A percentile compares a stretch with the other conserved stretches of the same genome.
Conservation (phyloP, 2,797 vertebrate species). For the Gastrophryne carolinensis region DNA sequence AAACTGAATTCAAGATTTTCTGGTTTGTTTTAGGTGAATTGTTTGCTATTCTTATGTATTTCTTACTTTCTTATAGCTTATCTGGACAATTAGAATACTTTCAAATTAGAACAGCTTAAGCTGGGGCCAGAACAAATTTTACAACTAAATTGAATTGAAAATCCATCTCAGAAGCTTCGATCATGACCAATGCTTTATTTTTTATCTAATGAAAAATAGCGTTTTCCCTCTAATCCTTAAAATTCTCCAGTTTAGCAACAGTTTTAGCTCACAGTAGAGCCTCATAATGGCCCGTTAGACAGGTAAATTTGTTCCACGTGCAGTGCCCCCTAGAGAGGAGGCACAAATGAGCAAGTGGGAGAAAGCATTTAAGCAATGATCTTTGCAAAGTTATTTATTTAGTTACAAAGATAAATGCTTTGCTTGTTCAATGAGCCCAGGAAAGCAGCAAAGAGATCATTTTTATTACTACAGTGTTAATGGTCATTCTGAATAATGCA, state of each 20-base stretch:
- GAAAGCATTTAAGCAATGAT: constrained; percentile 33
- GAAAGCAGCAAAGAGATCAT: too few relatives aligned
- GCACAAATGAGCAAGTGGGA: constrained; percentile 27
- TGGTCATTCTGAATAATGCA: too few relatives aligned
- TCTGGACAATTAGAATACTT: too few relatives aligned
- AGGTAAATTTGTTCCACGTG: constrained; percentile 37
- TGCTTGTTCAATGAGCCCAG: constrained; percentile 1
- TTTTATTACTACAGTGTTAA: too few relatives aligned
- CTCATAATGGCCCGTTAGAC: constrained; percentile 40
- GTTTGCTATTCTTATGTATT: too few relatives aligned
- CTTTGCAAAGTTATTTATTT: constrained; percentile 35
- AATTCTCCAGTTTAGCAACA: constrained; percentile 9
- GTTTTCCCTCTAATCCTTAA: constrained; percentile 29
- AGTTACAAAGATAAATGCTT: constrained; percentile 21
- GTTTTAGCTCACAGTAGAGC: constrained; percentile 29
- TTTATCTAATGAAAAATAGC: constrained; percentile 12
- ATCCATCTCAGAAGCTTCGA: too few relatives aligned
- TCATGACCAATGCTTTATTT: constrained; percentile 30
- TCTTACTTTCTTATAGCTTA: too few relatives aligned
- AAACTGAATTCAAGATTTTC: too few relatives aligned
- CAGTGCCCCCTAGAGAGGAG: constrained; percentile 33
- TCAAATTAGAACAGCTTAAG: too few relatives aligned
- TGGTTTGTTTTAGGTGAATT: too few relatives aligned
- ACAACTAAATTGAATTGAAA: too few relatives aligned
- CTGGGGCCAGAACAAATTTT: too few relatives aligned